Percentiles rank a stretch among this genome's conserved stretches.
These are phyloP conservation scores for Brachyhypopomus occidentalis DNA, from an alignment of 2,113 vertebrate genomes.

Conservation along the genomic window DNA sequence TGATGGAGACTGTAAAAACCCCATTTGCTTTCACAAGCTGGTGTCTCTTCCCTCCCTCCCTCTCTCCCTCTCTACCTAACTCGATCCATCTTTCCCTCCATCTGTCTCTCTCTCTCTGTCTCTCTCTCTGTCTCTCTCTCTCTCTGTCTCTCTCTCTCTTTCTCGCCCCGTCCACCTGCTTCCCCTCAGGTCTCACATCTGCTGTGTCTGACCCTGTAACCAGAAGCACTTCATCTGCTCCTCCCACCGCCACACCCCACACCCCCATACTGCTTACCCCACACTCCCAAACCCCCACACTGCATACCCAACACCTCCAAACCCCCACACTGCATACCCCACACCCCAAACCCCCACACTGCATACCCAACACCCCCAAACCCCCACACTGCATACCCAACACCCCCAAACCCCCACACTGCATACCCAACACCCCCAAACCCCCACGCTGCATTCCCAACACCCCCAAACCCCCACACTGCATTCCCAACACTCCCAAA, in stretches of 20 bases:
- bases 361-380: too few species aligned
- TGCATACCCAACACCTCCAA: too few species aligned
- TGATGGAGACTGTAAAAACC: constrained; percentile 22
- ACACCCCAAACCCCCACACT: too few species aligned
- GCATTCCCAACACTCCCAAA: too few species aligned
- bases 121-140: constrained; percentile 12
- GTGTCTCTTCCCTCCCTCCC: not conserved
- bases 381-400: too few species aligned
- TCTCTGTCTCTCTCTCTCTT: constrained; percentile 10
- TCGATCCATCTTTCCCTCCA: constrained; percentile 15
- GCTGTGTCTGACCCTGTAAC: constrained; percentile 33
- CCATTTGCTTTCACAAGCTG: constrained; percentile 28
- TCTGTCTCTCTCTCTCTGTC: constrained; percentile 6
- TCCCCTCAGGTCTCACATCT: constrained; percentile 25
- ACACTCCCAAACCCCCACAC: too few species aligned
- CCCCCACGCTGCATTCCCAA: too few species aligned
- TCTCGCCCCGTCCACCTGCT: constrained; percentile 23
- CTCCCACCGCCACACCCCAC: not conserved
- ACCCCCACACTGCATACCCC: too few species aligned
- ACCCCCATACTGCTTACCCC: too few species aligned
- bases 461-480: too few species aligned
- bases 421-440: too few species aligned
- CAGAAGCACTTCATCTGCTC: constrained; percentile 31
- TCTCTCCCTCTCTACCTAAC: constrained; percentile 17
- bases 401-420: too few species aligned